Evolutionary conservation across 2,797 vertebrate species (phyloP).

Genomic region (Coluber constrictor): DNA sequence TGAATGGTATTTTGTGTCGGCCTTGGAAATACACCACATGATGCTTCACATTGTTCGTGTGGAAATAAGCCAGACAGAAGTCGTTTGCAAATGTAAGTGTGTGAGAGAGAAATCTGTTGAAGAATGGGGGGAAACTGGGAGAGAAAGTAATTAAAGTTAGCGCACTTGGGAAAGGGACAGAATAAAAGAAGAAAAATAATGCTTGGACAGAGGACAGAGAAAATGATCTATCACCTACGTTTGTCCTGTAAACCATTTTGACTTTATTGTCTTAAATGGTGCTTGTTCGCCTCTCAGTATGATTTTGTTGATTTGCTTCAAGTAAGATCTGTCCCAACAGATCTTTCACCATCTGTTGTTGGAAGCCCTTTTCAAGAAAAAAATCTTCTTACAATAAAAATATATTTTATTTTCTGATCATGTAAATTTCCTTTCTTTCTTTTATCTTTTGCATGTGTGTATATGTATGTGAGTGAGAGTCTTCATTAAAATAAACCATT

Average conservation of each 20-base stretch:
- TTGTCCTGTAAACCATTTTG: not conserved
- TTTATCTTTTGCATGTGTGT: not conserved
- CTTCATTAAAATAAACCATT: not conserved
- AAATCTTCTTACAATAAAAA: not conserved
- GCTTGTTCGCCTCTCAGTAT: not conserved
- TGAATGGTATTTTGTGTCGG: constrained; percentile 87
- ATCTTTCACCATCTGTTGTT: not conserved
- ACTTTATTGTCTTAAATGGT: not conserved
- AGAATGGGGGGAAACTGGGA: constrained; percentile 38
- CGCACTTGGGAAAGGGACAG: constrained; percentile 15
- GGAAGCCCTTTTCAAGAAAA: not conserved
- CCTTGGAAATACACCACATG: constrained; percentile 78
- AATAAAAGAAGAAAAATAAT: not conserved
- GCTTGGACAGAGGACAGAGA: constrained; percentile 15
- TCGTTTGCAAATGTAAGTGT: constrained; percentile 70
- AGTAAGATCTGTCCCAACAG: not conserved
- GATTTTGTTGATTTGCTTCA: not conserved
- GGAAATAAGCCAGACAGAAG: constrained; percentile 84
- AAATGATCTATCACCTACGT: not conserved
- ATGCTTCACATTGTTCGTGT: constrained; percentile 87
- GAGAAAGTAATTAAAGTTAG: constrained; percentile 54
- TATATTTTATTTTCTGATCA: not conserved
- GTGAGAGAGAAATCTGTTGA: constrained; percentile 59
- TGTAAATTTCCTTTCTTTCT: not conserved
- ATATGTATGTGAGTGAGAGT: not conserved